Conservation (phyloP, 2,797 vertebrate species). For the Enteromius afrohamiltoni region DNA sequence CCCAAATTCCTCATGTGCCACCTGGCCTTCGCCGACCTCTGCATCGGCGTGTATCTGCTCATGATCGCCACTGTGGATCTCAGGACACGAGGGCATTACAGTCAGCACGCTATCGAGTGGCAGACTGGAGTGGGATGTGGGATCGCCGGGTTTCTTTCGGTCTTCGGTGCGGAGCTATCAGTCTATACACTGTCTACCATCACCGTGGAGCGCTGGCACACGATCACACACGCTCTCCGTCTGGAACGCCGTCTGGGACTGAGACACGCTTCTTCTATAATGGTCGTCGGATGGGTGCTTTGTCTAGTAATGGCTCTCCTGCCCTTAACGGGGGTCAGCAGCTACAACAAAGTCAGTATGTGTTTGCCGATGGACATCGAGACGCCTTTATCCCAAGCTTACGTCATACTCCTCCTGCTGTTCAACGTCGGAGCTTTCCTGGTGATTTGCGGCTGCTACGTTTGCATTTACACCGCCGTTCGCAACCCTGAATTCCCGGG, state of each 20-base stretch:
- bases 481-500: constrained; percentile 82
- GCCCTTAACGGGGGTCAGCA: constrained; percentile 87
- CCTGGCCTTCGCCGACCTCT: constrained; percentile 88
- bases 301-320: constrained; percentile 77
- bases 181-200: constrained; percentile 86
- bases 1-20: constrained; percentile 92
- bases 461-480: constrained; percentile 85
- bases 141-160: constrained; percentile 84
- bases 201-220: constrained; percentile 88
- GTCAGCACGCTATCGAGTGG: constrained; percentile 89
- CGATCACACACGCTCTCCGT: constrained; percentile 86
- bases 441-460: constrained; percentile 85
- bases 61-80: constrained; percentile 85
- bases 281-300: constrained; percentile 85
- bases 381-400: constrained; percentile 81
- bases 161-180: constrained; percentile 88
- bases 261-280: constrained; percentile 79
- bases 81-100: constrained; percentile 83
- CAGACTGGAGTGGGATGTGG: constrained; percentile 85
- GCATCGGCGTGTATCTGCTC: constrained; percentile 87
- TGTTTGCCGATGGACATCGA: constrained; percentile 90
- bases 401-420: constrained; percentile 82
- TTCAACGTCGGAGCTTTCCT: constrained; percentile 84
- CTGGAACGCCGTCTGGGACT: constrained; percentile 80
- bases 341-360: constrained; percentile 89